A percentile compares a stretch with the other conserved stretches of the same genome.
Evolutionary conservation across 2,797 vertebrate species (phyloP).

Genomic region (Pseudochaenichthys georgianus): DNA sequence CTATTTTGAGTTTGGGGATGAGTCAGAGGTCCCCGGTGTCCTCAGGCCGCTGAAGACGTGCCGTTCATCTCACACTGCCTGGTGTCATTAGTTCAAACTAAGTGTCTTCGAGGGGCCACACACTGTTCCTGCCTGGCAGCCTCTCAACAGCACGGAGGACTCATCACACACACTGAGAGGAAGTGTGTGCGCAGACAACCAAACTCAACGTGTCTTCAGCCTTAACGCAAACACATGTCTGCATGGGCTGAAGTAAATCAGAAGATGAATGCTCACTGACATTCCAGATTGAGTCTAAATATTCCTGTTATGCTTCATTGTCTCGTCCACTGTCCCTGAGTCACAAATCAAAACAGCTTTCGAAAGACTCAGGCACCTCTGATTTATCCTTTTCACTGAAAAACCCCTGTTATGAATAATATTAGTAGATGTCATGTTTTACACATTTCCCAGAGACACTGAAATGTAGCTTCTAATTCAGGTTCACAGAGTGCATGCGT

Average conservation of each 20-base stretch:
- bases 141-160: conserved; percentile 41
- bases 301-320: conserved; percentile 52
- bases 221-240: conserved; percentile 8
- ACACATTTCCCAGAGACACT: conserved; percentile 11
- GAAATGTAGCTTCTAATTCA: conserved; percentile 48
- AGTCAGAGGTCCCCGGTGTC: conserved; percentile 56
- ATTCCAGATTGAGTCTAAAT: conserved; percentile 55
- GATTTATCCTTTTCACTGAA: conserved; percentile 1
- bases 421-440: conserved; percentile 12
- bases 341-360: conserved; percentile 34
- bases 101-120: conserved; percentile 54
- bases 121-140: conserved; percentile 65
- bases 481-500: conserved; percentile 40
- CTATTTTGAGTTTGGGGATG: conserved; percentile 48
- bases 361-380: background rate
- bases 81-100: conserved; percentile 65
- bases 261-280: conserved; percentile 31
- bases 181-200: conserved; percentile 27
- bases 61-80: conserved; percentile 50
- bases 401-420: conserved; percentile 26
- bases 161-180: conserved; percentile 39
- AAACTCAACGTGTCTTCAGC: conserved; percentile 19
- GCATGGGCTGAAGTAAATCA: background rate
- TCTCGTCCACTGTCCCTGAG: conserved; percentile 31
- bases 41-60: conserved; percentile 58